These are phyloP conservation scores for Halictus rubicundus DNA, from an alignment of 1,140 invertebrate genomes.

Conservation along the genomic window DNA sequence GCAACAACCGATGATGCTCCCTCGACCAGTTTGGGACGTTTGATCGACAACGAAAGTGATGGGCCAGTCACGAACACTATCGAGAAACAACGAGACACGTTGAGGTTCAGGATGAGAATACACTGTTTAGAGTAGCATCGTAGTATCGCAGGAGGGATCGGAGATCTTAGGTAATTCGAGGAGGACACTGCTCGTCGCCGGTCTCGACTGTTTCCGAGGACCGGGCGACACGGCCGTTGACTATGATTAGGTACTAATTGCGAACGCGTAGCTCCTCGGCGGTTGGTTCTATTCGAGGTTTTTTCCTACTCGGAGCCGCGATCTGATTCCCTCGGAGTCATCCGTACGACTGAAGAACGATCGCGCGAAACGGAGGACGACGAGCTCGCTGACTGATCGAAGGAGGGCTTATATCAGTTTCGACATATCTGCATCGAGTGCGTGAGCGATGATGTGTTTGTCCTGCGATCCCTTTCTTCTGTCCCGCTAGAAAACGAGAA, in stretches of 20 bases:
- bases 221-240: no score
- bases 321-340: background rate
- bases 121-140: conserved; percentile 2
- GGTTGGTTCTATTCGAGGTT: no score
- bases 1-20: no score
- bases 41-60: conserved; percentile 37
- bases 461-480: conserved; percentile 39
- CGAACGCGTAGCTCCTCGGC: background rate
- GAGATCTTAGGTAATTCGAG: background rate
- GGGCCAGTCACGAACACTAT: conserved; percentile 26
- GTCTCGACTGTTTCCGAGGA: no score
- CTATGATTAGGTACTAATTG: background rate
- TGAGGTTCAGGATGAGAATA: background rate
- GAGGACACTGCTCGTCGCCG: background rate
- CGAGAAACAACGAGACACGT: conserved; percentile 26
- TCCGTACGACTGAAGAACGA: background rate
- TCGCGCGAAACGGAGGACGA: background rate
- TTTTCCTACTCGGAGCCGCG: background rate
- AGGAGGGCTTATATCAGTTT: conserved; percentile 71
- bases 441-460: conserved; percentile 37
- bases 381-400: conserved; percentile 1
- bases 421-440: conserved; percentile 72
- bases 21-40: background rate
- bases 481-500: conserved; percentile 28
- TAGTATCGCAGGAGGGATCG: background rate